Evolutionary conservation across 1,140 invertebrate species (phyloP), one percentile per base, ranked within the genome.

Genomic region (Drosophila burlai): DNA sequence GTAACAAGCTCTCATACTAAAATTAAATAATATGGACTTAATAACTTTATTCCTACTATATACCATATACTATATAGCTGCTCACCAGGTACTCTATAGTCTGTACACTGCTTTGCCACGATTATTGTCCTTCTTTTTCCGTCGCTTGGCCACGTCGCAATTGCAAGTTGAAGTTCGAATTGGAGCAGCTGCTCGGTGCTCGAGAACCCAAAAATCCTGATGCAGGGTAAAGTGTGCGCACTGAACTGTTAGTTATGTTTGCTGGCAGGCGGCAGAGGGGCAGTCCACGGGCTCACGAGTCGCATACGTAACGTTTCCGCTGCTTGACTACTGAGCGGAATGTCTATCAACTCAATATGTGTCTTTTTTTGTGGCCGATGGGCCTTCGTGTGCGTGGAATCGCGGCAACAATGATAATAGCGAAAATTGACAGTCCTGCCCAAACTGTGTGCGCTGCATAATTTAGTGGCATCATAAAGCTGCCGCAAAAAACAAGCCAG

Each of bases 181-280:
- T 66, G 76, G 46, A 79, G 76, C 76, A 80, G 76, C 59, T 80
- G 76, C 66, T 79, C 58, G 49, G 55, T 76, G 73, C 60, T 64
- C 54, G 43, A 76, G 62, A 50, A 54, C 58, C 72, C 63, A 43
- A 76, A 67, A 59, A 57, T 52, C 62, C 50, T 49, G 58, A 60
- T 60, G 18, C 60, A 40, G 62, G 63, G 58, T 36, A 58, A 47
- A 59, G 75, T 80, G 77, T 84, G 81, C 81, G 84, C 84, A 90
- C 42, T 84, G 73, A 89, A 89, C 84, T 72, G 85, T 87, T 87
- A 84, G 84, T 90, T 87, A 87, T 87, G 84, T 71, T 81, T 64
- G 81, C 68, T 78, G 77, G 76, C 73, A 77, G 73, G 60, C 73
- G 50, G 58, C 18, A 36, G 31, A 31, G 45, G 47, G 65, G 73